Evolutionary conservation across 2,797 vertebrate genomes (phyloP), one percentile per base, ranked within the genome.

Genomic region (Chloroceryle amazona): DNA sequence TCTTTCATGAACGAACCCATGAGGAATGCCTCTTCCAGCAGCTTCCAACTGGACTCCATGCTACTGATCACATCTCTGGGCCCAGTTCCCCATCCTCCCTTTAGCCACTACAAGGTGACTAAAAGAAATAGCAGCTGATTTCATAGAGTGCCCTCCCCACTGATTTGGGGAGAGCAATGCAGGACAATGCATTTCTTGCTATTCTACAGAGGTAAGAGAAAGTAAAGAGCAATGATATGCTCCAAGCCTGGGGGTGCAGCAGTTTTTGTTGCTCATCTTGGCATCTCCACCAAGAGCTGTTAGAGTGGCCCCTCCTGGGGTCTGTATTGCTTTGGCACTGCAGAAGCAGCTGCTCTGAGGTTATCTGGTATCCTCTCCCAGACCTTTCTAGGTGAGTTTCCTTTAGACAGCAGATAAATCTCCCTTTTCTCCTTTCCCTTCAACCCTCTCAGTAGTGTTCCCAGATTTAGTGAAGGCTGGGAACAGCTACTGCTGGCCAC

Each of bases 371-470:
- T 44, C 15, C 6, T 58, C n/a, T 85, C 33, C 28, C 51, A 18
- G 42, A 39, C 12, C 22, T 2, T 54, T 22, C 26, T 6, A 5
- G 6, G 4, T 3, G 28, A 28, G 6, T 65, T 61, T 10, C 37
- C 72, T 46, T n/a, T 26, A 11, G 19, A 25, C 3, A 55, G 52
- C 37, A 13, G 35, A 11, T 7, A 21, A 31, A 26, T 37, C 63
- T 35, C 20, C 25, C 73, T 35, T 51, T 81, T 35, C 46, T 63
- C 21, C 84, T 47, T 51, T 22, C 16, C 39, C 37, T 28, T 28
- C 12, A 42, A 15, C 35, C 16, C 1, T 26, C 51, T 81, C 1
- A 0, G 7, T 28, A 37, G 62, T 0, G 2, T 55, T 35, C 35
- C 35, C 54, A 67, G 22, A 11, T 49, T 57, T 23, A 9, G 29